These are phyloP conservation scores for Cygnus olor DNA, from an alignment of 2,797 vertebrate species.

Conservation along the genomic window DNA sequence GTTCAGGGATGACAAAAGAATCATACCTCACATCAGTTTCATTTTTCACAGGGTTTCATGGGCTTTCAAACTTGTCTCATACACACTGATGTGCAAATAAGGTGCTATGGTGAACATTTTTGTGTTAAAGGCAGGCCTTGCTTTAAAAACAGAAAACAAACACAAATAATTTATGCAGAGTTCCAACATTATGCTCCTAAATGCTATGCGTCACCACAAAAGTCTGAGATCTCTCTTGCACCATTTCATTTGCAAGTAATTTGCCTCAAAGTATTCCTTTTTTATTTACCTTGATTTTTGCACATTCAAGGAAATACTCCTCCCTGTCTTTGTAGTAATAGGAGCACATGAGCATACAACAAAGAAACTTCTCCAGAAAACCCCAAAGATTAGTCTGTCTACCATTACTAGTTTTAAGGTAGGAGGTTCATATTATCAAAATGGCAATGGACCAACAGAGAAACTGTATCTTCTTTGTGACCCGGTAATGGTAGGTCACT, in stretches of 20 bases:
- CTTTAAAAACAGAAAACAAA: not conserved
- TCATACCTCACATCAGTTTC: not conserved
- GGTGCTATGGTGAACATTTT: not conserved
- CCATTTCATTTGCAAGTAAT: not conserved
- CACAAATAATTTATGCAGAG: too few relatives aligned
- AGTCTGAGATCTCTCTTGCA: not conserved
- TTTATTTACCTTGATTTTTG: not conserved
- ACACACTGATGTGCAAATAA: not conserved
- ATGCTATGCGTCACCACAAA: not conserved
- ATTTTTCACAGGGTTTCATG: not conserved
- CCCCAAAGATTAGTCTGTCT: not conserved
- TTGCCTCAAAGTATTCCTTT: not conserved
- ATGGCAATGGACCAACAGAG: not conserved
- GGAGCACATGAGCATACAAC: not conserved
- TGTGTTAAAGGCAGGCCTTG: not conserved
- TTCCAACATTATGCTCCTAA: not conserved
- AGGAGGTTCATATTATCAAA: not conserved
- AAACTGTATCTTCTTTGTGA: not conserved
- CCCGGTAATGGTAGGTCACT: not conserved
- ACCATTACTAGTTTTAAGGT: fast-evolving
- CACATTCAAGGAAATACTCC: not conserved
- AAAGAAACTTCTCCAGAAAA: not conserved
- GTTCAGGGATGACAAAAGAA: not conserved
- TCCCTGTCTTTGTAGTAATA: not conserved
- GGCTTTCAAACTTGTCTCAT: not conserved